Evolutionary conservation across 35 echinoderm and acorn worm genomes (phyloP), one percentile per base, ranked within the genome.

Genomic region (Amphiura filiformis): DNA sequence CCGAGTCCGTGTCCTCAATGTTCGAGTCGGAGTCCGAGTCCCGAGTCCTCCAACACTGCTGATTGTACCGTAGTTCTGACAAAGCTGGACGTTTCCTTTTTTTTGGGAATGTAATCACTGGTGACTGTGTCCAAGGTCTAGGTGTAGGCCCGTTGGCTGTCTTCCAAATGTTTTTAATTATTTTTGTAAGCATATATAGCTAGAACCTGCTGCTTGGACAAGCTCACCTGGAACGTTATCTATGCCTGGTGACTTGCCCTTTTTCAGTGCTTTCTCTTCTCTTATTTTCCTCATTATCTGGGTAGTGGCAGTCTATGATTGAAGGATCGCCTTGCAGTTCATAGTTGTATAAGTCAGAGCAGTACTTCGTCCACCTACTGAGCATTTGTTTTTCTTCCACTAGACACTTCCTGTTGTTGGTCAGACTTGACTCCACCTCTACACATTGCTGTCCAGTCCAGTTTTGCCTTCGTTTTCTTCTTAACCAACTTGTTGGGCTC

Each of bases 81-180:
- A 93, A 52, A 37, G 81, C 38, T 93, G 81, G 0, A 86, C n/a
- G 76, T 34, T 81, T 93, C 9, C 86, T 82, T 85, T 93, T 93
- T 31, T 93, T 90, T 28, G 87, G 83, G 9, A 93, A 82, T 13
- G 81, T 90, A 42, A 85, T 85, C 5, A 93, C 61, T 0, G 79
- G 39, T 20, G 92, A 86, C 42, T 93, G 57, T 15, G 78, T 89
- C 86, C 91, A 89, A n/a, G 28, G 34, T n/a, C n/a, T n/a, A n/a
- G n/a, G n/a, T 39, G 56, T 77, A 13, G 90, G 86, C 86, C 78
- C 80, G 7, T 88, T 36, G 38, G 81, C 80, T 32, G 57, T 80
- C 40, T 70, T 56, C 87, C 92, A 90, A 32, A 90, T 90, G 75
- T 90, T 79, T 18, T 90, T 93, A 36, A 87, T 86, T 20, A 90